Base-by-base conservation (phyloP, 92 coral and sea anemone genomes). In the Galaxea fascicularis region DNA sequence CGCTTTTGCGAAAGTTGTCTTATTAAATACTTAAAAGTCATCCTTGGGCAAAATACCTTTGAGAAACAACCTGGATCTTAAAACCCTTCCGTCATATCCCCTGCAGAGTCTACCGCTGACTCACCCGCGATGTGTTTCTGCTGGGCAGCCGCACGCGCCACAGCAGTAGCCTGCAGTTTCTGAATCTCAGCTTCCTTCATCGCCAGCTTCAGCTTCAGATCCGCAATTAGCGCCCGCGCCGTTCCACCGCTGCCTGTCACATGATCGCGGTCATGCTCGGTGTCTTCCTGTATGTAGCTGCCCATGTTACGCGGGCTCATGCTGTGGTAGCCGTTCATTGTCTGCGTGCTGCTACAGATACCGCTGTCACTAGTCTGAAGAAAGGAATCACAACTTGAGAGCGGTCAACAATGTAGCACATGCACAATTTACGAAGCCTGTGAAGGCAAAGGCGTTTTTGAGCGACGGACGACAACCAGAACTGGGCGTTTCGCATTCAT, bases 111-210 rank as follows among this genome's bases (percentile, higher is more conserved):
- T 1, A 22, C 69, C 15, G 12, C 51, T n/a, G 31, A 22, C 89
- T 49, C 65, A 94, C 98, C 98, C 76, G 98, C 98, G 65, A 94
- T 94, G 74, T 94, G 98, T 49, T 89, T 94, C 82, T 94, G 98
- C 53, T 94, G 98, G 9, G 95, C 98, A 18, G 98, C 98, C 0
- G 98, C 91, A 30, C 98, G 85, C 0, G 98, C 98, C 65, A 94
- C 98, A 39, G 98, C 98, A 69, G 95, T 85, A 18, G 98, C 98
- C 84, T 94, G 98, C 12, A 94, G 92, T 85, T 94, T 94, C 66
- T 94, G 98, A 27, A 94, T 92, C 91, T 94, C 98, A 12, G 98
- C 98, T 54, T 94, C 98, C 73, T 94, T 94, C 87, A 94, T 79
- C 13, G 98, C 98, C 77, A 94, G 92, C 63, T 94, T 94, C 14